Evolutionary conservation across 2,888 invertebrate genomes (phyloP), one percentile per base, ranked within the genome.

Genomic region (Drosophila koepferae): DNA sequence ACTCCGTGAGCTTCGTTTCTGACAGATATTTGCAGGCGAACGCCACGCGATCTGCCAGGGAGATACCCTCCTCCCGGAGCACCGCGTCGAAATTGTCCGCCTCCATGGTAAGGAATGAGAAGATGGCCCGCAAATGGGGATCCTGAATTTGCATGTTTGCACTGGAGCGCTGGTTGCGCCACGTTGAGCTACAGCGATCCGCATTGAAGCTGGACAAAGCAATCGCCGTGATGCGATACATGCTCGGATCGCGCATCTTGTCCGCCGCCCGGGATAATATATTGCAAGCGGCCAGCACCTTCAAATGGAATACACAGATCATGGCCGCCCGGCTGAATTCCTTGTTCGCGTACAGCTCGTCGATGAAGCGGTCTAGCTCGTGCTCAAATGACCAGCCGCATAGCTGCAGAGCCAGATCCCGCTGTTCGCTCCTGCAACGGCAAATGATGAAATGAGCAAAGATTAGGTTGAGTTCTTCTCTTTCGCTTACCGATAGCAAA

Each of bases 301-400:
- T 96, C 86, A 98, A 94, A 93, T 98, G 97, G 93, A 98, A 99
- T 62, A 98, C 96, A 55, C 98, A 97, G 65, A 99, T 96, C 67
- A 98, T 97, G 43, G 98, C 98, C 46, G 98, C 98, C 91, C 98
- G 95, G 64, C 96, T 95, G 93, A 96, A 95, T 82, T 96, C 94
- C 91, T 92, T 95, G 91, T 96, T 96, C 63, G 95, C 95, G 92
- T 97, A 96, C 46, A 98, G 94, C 82, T 95, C 94, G 59, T 95
- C 95, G n/a, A 96, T 92, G 74, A 95, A 95, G 65, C 94, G 94
- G 7, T 94, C 94, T 41, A 95, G 91, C 89, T 97, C 96, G 91
- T 95, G 95, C 81, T 97, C 97, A 92, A 96, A 96, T 73, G 95
- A 95, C 98, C 98, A 99, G 23, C 98, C 98, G 94, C 98, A 98